Base-by-base conservation (phyloP, 2,113 vertebrate genomes). In the Gavia stellata region DNA sequence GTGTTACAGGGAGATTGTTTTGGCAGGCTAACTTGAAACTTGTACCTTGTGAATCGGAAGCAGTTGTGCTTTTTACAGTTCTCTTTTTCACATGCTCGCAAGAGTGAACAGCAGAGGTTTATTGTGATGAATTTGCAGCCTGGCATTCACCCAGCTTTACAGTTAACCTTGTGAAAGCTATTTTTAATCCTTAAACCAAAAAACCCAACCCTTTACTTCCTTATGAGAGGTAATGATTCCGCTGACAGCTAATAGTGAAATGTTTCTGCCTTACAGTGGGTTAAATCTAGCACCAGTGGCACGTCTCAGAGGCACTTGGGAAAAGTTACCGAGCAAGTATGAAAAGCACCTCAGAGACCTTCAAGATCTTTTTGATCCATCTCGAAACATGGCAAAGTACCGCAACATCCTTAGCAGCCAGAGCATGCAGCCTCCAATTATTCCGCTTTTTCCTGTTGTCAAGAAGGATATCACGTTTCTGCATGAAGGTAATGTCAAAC, bases 401-500 rank as follows among this genome's bases (percentile, higher is more conserved):
- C 98, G 99, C 96, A 99, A 99, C 97, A 98, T 99, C 91, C 98
- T 99, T 79, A 99, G 99, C 98, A 99, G 99, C 98, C 99, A 99
- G 96, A 99, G 99, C 97, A 98, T 99, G 98, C 99, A 99, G 95
- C 99, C 99, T 33, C 99, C 99, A 63, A 99, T 99, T 98, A 99
- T 99, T 97, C 99, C 99, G 1, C 98, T 99, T 73, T 99, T 99
- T 81, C 99, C 99, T 6, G 99, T 99, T 91, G 98, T 99, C 97
- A 99, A 99, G 98, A 99, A 99, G 97, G 99, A 99, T 88, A 99
- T 99, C 97, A 99, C 99, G 17, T 99, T 99, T 97, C 98, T 99
- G 36, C 99, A 99, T 45, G 99, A 99, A 98, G 99, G 99, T 99
- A 98, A 97, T 34, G 95, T 79, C 71, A 91, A 75, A 86, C 18